Evolutionary conservation across 2,113 vertebrate species (phyloP).

Genomic region (Trichomycterus rosablanca): DNA sequence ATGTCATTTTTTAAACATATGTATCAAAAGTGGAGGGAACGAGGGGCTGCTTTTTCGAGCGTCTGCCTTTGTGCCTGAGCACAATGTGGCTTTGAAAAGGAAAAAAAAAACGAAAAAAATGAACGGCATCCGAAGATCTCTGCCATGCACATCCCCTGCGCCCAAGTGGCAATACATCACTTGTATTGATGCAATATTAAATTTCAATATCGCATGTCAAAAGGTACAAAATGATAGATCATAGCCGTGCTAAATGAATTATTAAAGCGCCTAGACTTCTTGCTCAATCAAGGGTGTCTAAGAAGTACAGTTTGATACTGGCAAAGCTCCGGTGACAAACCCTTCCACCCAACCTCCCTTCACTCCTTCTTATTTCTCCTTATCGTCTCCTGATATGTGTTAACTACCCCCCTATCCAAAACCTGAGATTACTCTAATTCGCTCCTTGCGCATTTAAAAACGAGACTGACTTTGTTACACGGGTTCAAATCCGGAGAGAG

Average conservation of each 20-base stretch:
- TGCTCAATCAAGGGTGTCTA: conserved; percentile 69
- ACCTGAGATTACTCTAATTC: conserved; percentile 45
- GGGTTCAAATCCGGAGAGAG: conserved; percentile 16
- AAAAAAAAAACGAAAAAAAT: conserved; percentile 32
- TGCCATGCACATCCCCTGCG: conserved; percentile 63
- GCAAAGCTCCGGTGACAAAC: conserved; percentile 62
- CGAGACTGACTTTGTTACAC: conserved; percentile 29
- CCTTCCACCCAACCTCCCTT: conserved; percentile 55
- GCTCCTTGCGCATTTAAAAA: conserved; percentile 40
- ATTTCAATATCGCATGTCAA: conserved; percentile 80
- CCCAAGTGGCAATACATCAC: conserved; percentile 72
- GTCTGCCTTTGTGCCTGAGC: conserved; percentile 55
- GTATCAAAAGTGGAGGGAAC: conserved; percentile 59
- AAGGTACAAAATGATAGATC: conserved; percentile 82
- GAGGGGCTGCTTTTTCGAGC: conserved; percentile 54
- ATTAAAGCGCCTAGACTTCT: conserved; percentile 71
- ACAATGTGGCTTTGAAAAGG: conserved; percentile 57
- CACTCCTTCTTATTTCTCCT: conserved; percentile 39
- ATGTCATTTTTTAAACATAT: conserved; percentile 69
- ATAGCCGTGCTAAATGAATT: conserved; percentile 76
- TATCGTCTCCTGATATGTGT: conserved; percentile 58
- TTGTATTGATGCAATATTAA: conserved; percentile 79
- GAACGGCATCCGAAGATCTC: conserved; percentile 57
- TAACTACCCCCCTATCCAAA: conserved; percentile 40
- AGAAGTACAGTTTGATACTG: conserved; percentile 67